Evolutionary conservation across 2,888 invertebrate genomes (phyloP).

Genomic region (Pegoplata infirma): DNA sequence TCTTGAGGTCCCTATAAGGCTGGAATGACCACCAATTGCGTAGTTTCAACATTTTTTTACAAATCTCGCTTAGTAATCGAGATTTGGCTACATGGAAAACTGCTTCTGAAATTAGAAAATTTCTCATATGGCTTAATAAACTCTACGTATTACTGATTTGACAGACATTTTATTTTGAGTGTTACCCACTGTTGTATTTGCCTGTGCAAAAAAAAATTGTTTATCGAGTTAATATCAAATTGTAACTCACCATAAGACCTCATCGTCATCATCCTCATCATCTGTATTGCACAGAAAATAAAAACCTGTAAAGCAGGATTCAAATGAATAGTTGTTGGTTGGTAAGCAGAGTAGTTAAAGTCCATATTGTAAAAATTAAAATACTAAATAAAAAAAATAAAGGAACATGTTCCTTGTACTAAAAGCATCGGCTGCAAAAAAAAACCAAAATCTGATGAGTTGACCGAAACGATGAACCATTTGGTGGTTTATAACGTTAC

Average conservation of each 20-base stretch:
- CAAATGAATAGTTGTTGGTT: conserved; percentile 10
- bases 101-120: too few relatives aligned
- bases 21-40: too few relatives aligned
- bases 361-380: conserved; percentile 55
- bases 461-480: conserved; percentile 50
- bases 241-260: conserved; percentile 65
- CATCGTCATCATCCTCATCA: conserved; percentile 51
- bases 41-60: too few relatives aligned
- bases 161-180: too few relatives aligned
- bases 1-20: too few relatives aligned
- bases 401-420: conserved; percentile 41
- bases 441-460: conserved; percentile 53
- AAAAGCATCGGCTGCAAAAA: conserved; percentile 59
- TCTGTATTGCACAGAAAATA: conserved; percentile 22
- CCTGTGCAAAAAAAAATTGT: conserved; percentile 70
- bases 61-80: too few relatives aligned
- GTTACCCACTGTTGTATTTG: conserved; percentile 77
- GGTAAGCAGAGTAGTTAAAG: conserved; percentile 55
- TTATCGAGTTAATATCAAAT: conserved; percentile 77
- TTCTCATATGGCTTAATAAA: too few relatives aligned
- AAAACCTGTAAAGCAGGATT: conserved; percentile 42
- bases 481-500: conserved; percentile 52
- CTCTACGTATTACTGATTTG: too few relatives aligned
- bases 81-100: too few relatives aligned
- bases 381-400: conserved; percentile 4